Evolutionary conservation across 1,140 invertebrate species (phyloP).

Genomic region (Vanessa tameamea): DNA sequence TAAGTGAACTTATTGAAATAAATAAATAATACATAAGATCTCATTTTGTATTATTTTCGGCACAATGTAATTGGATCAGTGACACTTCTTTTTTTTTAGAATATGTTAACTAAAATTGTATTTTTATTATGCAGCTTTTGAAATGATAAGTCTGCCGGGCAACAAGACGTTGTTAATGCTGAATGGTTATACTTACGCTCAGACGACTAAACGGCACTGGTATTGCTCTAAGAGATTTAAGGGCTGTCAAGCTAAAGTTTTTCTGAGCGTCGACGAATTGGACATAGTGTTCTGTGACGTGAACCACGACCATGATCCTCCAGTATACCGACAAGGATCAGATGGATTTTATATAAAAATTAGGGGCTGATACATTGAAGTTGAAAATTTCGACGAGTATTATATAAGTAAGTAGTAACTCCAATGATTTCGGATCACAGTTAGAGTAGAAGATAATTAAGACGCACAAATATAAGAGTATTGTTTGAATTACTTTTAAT

Average conservation of each 20-base stretch:
- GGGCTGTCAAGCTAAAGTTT: conserved; percentile 54
- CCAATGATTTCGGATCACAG: too few relatives aligned
- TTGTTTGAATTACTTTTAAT: too few relatives aligned
- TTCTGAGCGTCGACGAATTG: conserved; percentile 41
- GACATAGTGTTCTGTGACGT: conserved; percentile 34
- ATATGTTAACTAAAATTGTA: not conserved
- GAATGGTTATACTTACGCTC: conserved; percentile 43
- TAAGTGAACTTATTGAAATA: too few relatives aligned
- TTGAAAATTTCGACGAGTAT: not conserved
- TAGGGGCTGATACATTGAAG: conserved; percentile 3
- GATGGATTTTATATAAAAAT: conserved; percentile 34
- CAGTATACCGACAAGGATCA: conserved; percentile 36
- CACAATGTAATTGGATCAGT: not conserved
- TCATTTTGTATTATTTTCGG: too few relatives aligned
- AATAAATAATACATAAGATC: too few relatives aligned
- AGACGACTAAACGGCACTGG: conserved; percentile 44
- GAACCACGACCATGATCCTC: conserved; percentile 51
- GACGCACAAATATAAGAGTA: too few relatives aligned
- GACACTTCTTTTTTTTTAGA: not conserved
- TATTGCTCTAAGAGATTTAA: conserved; percentile 60
- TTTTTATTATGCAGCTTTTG: conserved; percentile 33
- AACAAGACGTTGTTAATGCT: conserved; percentile 39
- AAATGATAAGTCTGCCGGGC: conserved; percentile 23
- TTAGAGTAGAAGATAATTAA: too few relatives aligned
- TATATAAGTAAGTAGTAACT: too few relatives aligned